Evolutionary conservation across 1,140 invertebrate species (phyloP).

Genomic region (Philopotamus ludificatus): DNA sequence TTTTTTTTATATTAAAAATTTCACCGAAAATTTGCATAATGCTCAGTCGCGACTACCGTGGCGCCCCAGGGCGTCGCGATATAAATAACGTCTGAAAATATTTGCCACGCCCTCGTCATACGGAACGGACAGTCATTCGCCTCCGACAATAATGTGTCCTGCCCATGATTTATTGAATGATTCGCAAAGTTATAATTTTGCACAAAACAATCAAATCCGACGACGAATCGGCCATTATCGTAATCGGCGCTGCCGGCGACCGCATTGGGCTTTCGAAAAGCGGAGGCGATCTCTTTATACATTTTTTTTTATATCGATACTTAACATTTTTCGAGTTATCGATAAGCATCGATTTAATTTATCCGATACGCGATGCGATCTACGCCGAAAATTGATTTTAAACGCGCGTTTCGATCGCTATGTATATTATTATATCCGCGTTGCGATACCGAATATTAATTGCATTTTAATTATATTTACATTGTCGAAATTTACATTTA

Average conservation of each 20-base stretch:
- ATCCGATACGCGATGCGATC: no score
- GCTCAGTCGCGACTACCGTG: background rate
- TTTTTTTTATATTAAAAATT: no score
- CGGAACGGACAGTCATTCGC: background rate
- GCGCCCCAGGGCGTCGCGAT: background rate
- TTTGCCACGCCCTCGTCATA: constrained; percentile 2
- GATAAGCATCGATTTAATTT: background rate
- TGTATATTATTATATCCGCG: no score
- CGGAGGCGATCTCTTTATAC: background rate
- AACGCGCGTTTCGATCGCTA: no score
- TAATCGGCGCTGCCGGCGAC: constrained; percentile 13
- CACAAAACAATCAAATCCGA: constrained; percentile 39
- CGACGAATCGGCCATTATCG: constrained; percentile 9
- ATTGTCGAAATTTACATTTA: no score
- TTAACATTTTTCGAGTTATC: background rate
- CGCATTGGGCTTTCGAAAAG: background rate
- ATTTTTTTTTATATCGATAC: background rate
- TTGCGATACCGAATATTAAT: no score
- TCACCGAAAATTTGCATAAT: background rate
- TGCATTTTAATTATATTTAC: no score
- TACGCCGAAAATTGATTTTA: no score
- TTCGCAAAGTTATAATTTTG: constrained; percentile 33
- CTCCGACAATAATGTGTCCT: constrained; percentile 23
- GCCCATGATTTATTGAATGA: constrained; percentile 37
- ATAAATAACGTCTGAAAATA: constrained; percentile 7